Evolutionary conservation across 1,140 invertebrate species (phyloP).

Genomic region (Theocolax elegans): DNA sequence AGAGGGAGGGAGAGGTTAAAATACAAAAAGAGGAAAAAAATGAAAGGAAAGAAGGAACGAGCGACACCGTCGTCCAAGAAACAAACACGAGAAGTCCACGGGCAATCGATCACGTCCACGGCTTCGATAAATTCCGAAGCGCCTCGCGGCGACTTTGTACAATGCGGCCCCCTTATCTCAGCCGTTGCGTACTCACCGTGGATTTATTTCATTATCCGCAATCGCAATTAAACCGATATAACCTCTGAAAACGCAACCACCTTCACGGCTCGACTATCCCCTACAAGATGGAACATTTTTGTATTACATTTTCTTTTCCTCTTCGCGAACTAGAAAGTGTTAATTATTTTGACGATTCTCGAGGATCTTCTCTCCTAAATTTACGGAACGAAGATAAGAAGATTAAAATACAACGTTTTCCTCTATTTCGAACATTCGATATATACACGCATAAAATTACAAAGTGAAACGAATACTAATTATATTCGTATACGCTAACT

Average conservation of each 20-base stretch:
- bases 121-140: conserved; percentile 17
- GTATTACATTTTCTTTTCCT: background rate
- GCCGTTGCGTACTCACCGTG: background rate
- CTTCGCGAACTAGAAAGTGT: background rate
- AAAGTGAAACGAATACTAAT: too few species aligned
- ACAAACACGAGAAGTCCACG: background rate
- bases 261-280: too few species aligned
- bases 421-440: too few species aligned
- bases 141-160: conserved; percentile 27
- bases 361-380: background rate
- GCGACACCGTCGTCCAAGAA: background rate
- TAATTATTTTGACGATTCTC: conserved; percentile 31
- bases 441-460: too few species aligned
- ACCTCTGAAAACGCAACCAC: conserved; percentile 7
- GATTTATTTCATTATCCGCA: conserved; percentile 38
- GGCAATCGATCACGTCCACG: conserved; percentile 25
- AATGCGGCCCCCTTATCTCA: conserved; percentile 10
- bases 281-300: background rate
- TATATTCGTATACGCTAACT: too few species aligned
- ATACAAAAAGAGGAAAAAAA: background rate
- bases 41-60: background rate
- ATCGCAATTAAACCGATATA: conserved; percentile 32
- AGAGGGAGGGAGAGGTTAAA: too few species aligned
- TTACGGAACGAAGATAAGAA: too few species aligned
- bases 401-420: too few species aligned